These are phyloP conservation scores for Leptestheria dahalacensis DNA, from an alignment of 1,140 invertebrate species.

Conservation along the genomic window DNA sequence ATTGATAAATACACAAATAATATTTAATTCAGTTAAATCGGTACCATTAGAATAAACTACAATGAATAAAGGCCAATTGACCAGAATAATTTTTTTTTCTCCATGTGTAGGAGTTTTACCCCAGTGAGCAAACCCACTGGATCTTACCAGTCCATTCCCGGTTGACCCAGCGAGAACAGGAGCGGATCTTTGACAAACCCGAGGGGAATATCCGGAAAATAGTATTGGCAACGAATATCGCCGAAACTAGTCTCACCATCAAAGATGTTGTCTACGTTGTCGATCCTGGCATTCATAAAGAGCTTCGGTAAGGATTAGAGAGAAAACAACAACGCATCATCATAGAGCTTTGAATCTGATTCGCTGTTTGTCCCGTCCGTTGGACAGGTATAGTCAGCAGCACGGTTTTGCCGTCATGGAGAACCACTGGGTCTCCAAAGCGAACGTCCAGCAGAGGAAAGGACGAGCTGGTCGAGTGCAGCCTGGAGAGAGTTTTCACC, in stretches of 20 bases:
- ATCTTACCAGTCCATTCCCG: conserved; percentile 32
- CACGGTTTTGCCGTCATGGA: conserved; percentile 25
- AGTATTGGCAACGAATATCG: conserved; percentile 36
- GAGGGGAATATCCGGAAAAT: conserved; percentile 30
- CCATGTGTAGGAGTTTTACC: conserved; percentile 12
- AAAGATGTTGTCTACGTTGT: conserved; percentile 38
- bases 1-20: no score
- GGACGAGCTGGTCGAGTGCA: conserved; percentile 51
- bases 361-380: background rate
- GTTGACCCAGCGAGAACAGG: conserved; percentile 32
- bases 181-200: conserved; percentile 28
- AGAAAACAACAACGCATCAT: no score
- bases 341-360: no score
- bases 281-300: conserved; percentile 36
- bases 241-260: conserved; percentile 36
- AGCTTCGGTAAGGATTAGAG: conserved; percentile 21
- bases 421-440: conserved; percentile 38
- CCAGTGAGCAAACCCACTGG: conserved; percentile 15
- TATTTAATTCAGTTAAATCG: no score
- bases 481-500: conserved; percentile 61
- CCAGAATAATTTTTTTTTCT: conserved; percentile 4
- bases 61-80: no score
- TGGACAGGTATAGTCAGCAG: background rate
- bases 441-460: conserved; percentile 45
- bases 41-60: no score